These are phyloP conservation scores for Lysandra bellargus DNA, from an alignment of 2,888 invertebrate species.

Conservation along the genomic window DNA sequence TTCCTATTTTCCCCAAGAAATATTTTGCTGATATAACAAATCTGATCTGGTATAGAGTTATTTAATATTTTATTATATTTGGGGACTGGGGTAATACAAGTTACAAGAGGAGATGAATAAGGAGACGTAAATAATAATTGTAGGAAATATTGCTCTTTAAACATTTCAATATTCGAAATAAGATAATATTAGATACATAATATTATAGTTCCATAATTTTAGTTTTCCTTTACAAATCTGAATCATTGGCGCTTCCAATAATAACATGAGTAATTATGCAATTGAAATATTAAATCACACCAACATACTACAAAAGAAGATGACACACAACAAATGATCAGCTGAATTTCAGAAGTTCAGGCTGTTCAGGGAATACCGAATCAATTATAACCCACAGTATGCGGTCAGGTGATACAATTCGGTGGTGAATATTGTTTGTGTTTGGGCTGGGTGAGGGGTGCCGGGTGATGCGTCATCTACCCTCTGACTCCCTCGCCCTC, in stretches of 20 bases:
- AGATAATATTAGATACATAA: no score
- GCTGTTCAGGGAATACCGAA: not conserved
- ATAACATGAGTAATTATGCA: not conserved
- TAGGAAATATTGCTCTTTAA: not conserved
- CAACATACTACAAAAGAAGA: not conserved
- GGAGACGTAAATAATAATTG: no score
- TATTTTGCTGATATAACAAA: not conserved
- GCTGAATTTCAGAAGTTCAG: not conserved
- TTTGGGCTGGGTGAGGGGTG: constrained; percentile 47
- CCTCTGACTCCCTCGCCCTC: constrained; percentile 59
- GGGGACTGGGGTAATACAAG: not conserved
- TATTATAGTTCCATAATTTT: not conserved
- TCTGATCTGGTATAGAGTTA: not conserved
- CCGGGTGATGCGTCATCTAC: constrained; percentile 68
- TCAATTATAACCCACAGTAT: not conserved
- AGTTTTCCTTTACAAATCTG: not conserved
- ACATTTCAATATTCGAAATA: no score
- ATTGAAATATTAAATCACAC: not conserved
- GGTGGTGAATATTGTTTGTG: constrained; percentile 35
- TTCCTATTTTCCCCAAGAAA: not conserved
- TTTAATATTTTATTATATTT: not conserved
- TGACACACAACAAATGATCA: not conserved
- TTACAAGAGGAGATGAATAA: not conserved
- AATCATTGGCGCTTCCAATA: not conserved
- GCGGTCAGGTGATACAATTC: constrained; percentile 34